Percentiles rank a stretch among this genome's conserved stretches.
Conservation (phyloP, 1,140 invertebrate species). For the Acromyrmex charruanus region DNA sequence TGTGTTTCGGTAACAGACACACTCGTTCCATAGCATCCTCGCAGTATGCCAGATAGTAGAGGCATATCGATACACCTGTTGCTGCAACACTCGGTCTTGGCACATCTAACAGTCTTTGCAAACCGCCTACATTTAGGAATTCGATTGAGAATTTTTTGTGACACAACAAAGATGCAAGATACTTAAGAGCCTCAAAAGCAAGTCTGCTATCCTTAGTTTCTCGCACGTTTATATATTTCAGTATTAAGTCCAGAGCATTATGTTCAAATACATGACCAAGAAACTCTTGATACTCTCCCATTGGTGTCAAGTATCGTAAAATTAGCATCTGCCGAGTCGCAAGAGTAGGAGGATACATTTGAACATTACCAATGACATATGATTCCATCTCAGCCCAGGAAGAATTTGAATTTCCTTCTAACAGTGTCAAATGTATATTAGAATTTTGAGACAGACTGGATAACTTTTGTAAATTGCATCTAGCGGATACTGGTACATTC, state of each 20-base stretch:
- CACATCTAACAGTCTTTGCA: slow-evolving; percentile 95
- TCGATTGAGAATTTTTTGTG: slow-evolving; percentile 99
- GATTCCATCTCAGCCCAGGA: slow-evolving; percentile 96
- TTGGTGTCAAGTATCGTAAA: slow-evolving; percentile 94
- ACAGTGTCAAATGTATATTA: slow-evolving; percentile 69
- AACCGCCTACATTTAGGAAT: slow-evolving; percentile 94
- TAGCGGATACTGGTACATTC: slow-evolving; percentile 66
- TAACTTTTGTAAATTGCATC: slow-evolving; percentile 68
- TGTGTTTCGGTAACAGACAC: slow-evolving; percentile 92
- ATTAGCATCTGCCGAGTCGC: slow-evolving; percentile 97
- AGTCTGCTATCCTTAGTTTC: slow-evolving; percentile 96
- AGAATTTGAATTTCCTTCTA: slow-evolving; percentile 90
- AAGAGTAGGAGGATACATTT: slow-evolving; percentile 94
- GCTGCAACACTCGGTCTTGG: slow-evolving; percentile 97
- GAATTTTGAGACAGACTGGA: slow-evolving; percentile 61
- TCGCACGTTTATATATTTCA: slow-evolving; percentile 96
- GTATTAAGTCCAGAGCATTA: slow-evolving; percentile 95
- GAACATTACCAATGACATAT: slow-evolving; percentile 94
- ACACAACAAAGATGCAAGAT: slow-evolving; percentile 96
- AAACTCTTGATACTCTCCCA: slow-evolving; percentile 99
- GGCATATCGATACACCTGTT: slow-evolving; percentile 97
- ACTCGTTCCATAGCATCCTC: slow-evolving; percentile 99
- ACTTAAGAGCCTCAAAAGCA: slow-evolving; percentile 98
- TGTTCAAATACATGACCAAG: slow-evolving; percentile 97
- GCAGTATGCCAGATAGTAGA: slow-evolving; percentile 98